phyloP scores from a whole-genome alignment of 1,140 invertebrate genomes.

The Ladona fulva region DNA sequence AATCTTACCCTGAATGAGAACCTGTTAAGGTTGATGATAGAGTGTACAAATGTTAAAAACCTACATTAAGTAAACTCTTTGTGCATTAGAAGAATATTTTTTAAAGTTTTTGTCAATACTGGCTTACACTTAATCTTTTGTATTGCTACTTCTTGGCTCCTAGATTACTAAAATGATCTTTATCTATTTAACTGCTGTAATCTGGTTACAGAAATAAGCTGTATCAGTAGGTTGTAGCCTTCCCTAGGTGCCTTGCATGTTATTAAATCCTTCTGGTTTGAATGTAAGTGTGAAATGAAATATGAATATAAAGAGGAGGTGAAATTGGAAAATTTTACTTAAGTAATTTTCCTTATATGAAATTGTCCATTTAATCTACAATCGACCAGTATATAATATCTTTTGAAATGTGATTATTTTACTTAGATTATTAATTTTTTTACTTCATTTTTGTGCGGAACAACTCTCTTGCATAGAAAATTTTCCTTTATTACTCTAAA shows the following conservation, averaged over 20 bases:
- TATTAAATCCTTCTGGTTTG: slow-evolving; percentile 10
- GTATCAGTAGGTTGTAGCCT: neutral
- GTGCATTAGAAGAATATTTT: neutral
- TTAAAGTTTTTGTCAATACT: neutral
- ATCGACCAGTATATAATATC: no score
- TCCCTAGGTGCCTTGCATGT: slow-evolving; percentile 6
- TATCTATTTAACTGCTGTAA: slow-evolving; percentile 2
- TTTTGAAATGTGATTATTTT: no score
- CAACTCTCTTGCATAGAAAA: no score
- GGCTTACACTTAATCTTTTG: slow-evolving; percentile 6
- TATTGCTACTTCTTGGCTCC: slow-evolving; percentile 4
- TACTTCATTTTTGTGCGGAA: no score
- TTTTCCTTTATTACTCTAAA: no score
- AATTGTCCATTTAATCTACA: no score
- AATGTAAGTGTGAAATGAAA: slow-evolving; percentile 7
- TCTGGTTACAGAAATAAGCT: slow-evolving; percentile 5
- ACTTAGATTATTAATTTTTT: no score
- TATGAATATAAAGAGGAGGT: neutral
- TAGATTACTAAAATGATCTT: neutral
- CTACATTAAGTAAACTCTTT: slow-evolving; percentile 2
- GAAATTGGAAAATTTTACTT: no score
- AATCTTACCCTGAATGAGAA: neutral
- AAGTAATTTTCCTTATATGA: no score
- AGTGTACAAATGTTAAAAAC: slow-evolving; percentile 10
- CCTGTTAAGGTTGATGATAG: neutral